Conservation (phyloP, 1,140 invertebrate species). For the Stegodyphus mimosarum region DNA sequence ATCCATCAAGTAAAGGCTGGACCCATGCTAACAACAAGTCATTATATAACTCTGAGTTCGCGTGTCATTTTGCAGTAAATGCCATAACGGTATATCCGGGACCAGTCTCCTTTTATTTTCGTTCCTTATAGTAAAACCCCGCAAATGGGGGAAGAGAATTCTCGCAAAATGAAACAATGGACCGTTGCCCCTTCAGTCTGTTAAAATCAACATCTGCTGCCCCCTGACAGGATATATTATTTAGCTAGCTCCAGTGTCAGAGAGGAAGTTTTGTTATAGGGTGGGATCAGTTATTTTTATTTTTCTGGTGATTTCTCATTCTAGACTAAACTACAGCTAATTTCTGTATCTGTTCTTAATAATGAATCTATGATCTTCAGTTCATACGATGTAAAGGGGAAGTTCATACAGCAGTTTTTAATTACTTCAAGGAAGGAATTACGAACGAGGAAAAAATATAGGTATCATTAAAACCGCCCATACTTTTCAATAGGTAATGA, state of each 20-base stretch:
- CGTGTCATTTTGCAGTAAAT: conserved; percentile 12
- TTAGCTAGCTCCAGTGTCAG: background rate
- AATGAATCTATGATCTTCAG: too few species aligned
- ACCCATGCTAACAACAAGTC: background rate
- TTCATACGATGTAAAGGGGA: too few species aligned
- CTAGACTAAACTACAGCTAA: too few species aligned
- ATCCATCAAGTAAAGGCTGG: too few species aligned
- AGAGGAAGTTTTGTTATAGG: background rate
- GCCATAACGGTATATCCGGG: conserved; percentile 20
- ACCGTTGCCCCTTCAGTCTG: background rate
- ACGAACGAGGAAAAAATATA: too few species aligned
- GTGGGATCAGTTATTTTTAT: too few species aligned
- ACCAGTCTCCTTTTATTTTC: conserved; percentile 2
- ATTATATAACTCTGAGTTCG: background rate
- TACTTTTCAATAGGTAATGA: too few species aligned
- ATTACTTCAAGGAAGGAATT: too few species aligned
- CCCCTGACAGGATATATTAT: background rate
- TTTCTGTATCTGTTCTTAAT: too few species aligned
- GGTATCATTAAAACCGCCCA: too few species aligned
- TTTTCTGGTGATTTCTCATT: too few species aligned
- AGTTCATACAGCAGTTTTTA: too few species aligned
- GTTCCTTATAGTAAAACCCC: background rate
- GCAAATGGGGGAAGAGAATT: background rate
- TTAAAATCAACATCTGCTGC: background rate
- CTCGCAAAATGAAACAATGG: conserved; percentile 14